These are phyloP conservation scores for Antennarius maculatus DNA, from an alignment of 2,797 vertebrate genomes.

Conservation along the genomic window DNA sequence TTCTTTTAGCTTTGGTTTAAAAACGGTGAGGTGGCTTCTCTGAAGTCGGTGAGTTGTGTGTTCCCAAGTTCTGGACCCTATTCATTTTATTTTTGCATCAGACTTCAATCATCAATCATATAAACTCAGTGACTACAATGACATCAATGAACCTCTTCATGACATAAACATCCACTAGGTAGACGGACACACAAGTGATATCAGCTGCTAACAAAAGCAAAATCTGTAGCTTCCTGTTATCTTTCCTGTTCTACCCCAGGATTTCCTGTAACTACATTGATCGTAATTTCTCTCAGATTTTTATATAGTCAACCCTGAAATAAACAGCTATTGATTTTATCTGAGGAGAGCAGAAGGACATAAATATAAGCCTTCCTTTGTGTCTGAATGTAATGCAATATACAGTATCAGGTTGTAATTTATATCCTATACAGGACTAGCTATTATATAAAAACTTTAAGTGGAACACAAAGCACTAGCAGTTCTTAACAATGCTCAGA, in stretches of 20 bases:
- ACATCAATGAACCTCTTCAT: constrained; percentile 29
- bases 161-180: constrained; percentile 21
- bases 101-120: constrained; percentile 39
- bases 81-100: too few relatives aligned
- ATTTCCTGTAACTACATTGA: constrained; percentile 77
- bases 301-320: constrained; percentile 55
- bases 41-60: too few relatives aligned
- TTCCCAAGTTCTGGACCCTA: too few relatives aligned
- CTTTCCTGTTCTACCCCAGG: constrained; percentile 76
- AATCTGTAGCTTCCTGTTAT: constrained; percentile 83
- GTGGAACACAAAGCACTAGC: too few relatives aligned
- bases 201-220: constrained; percentile 44
- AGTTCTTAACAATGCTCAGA: too few relatives aligned
- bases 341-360: neutral
- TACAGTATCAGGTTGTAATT: too few relatives aligned
- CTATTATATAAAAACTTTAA: too few relatives aligned
- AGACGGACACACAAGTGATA: constrained; percentile 27
- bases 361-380: too few relatives aligned
- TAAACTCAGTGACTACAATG: neutral
- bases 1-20: too few relatives aligned
- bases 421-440: too few relatives aligned
- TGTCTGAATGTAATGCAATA: too few relatives aligned
- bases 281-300: constrained; percentile 58
- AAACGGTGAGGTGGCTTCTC: too few relatives aligned
- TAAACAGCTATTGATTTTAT: constrained; percentile 42